phyloP scores from a whole-genome alignment of 2,888 invertebrate species.

The Dyspetes luteomarginatus region DNA sequence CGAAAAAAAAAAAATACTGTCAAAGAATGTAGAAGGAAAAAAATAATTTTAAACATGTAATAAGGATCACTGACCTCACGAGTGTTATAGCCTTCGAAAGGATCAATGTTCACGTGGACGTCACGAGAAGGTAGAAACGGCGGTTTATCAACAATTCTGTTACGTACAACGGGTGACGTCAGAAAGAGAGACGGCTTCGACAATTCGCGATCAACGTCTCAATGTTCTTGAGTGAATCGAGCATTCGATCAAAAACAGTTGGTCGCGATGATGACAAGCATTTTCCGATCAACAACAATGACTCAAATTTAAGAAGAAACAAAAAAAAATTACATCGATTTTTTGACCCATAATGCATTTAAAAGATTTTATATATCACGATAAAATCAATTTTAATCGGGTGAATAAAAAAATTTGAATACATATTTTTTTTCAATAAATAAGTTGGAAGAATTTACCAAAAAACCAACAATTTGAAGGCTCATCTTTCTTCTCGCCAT shows the following conservation, averaged over 20 bases:
- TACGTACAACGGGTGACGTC: background rate
- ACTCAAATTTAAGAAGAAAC: background rate
- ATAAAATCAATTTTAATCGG: background rate
- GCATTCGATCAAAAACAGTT: background rate
- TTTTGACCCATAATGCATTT: background rate
- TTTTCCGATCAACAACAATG: background rate
- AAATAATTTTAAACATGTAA: background rate
- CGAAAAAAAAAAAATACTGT: too few relatives aligned
- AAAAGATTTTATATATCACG: background rate
- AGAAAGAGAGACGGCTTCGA: background rate
- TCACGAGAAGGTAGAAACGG: background rate
- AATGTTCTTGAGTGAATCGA: constrained; percentile 24
- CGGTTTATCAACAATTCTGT: background rate
- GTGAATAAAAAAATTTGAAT: background rate
- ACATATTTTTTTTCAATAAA: background rate
- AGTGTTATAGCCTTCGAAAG: background rate
- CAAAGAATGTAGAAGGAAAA: background rate
- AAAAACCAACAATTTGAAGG: constrained; percentile 13
- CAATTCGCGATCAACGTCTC: constrained; percentile 20
- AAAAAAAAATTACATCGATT: background rate
- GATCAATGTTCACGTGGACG: background rate
- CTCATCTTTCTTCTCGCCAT: constrained; percentile 1
- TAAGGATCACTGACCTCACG: constrained; percentile 3
- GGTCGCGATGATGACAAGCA: background rate
- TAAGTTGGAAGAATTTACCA: too few relatives aligned